phyloP scores from a whole-genome alignment of 2,113 vertebrate genomes.

The Procavia capensis region DNA sequence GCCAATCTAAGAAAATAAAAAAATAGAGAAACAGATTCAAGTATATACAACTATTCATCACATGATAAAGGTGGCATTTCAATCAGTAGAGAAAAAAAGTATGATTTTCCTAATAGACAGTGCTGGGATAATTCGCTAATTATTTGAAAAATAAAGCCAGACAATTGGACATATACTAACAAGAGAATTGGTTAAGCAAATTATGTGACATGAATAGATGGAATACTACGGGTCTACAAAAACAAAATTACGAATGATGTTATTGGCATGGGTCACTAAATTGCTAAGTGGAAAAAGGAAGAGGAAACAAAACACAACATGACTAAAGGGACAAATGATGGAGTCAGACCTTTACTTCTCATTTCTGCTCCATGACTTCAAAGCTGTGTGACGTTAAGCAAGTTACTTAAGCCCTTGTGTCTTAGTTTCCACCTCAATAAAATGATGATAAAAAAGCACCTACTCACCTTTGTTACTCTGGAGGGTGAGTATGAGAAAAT shows the following conservation, averaged over 20 bases:
- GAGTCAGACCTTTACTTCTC: neutral
- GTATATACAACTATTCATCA: neutral
- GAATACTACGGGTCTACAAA: neutral
- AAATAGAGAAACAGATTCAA: neutral
- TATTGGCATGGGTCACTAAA: neutral
- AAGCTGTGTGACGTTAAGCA: neutral
- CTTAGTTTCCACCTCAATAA: neutral
- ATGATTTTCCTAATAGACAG: constrained; percentile 55
- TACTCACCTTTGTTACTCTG: neutral
- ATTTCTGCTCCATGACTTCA: neutral
- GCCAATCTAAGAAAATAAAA: constrained; percentile 11
- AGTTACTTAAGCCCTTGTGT: neutral
- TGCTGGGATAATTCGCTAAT: constrained; percentile 38
- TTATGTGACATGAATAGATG: neutral
- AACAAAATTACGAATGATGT: fast-evolving
- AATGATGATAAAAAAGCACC: neutral
- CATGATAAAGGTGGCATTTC: constrained; percentile 55
- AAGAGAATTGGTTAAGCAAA: constrained; percentile 18
- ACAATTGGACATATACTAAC: constrained; percentile 53
- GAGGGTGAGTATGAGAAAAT: neutral
- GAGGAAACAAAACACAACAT: neutral
- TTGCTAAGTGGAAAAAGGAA: neutral
- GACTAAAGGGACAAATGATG: neutral
- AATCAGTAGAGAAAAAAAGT: constrained; percentile 37
- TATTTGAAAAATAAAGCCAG: constrained; percentile 52